Conservation (phyloP, 1,140 invertebrate genomes). For the Lasaia peninsularis region DNA sequence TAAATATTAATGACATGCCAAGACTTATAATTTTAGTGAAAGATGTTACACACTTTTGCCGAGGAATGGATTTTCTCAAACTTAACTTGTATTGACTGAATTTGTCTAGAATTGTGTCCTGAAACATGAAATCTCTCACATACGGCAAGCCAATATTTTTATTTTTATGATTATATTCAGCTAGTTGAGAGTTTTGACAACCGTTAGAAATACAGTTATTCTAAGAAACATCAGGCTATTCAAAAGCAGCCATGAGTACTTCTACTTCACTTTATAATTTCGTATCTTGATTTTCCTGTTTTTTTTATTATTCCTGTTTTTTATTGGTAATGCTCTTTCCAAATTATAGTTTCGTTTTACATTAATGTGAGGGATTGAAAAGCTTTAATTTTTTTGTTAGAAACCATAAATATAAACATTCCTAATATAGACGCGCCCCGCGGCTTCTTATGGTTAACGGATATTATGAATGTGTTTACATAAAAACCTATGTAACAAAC, state of each 20-base stretch:
- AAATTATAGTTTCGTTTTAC: neutral
- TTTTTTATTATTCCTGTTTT: too few species aligned
- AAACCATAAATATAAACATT: constrained; percentile 32
- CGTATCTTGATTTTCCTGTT: too few species aligned
- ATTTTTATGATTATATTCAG: too few species aligned
- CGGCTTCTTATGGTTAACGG: constrained; percentile 26
- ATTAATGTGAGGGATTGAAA: constrained; percentile 27
- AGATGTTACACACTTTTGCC: too few species aligned
- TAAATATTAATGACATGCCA: too few species aligned
- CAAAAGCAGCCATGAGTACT: too few species aligned
- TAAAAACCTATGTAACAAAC: constrained; percentile 1
- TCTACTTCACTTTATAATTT: too few species aligned
- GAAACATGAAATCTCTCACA: constrained; percentile 26
- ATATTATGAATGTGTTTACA: constrained; percentile 1
- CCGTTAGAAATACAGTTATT: too few species aligned
- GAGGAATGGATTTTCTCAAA: constrained; percentile 10
- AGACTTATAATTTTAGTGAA: too few species aligned
- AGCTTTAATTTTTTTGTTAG: constrained; percentile 34
- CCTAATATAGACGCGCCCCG: constrained; percentile 30
- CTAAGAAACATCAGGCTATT: neutral
- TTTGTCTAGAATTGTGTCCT: constrained; percentile 6
- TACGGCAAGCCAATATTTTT: neutral
- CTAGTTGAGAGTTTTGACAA: too few species aligned
- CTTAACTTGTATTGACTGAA: neutral
- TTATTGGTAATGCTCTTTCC: too few species aligned